Base-by-base conservation (phyloP, 1,140 invertebrate genomes). In the Scaptomyza pallida region DNA sequence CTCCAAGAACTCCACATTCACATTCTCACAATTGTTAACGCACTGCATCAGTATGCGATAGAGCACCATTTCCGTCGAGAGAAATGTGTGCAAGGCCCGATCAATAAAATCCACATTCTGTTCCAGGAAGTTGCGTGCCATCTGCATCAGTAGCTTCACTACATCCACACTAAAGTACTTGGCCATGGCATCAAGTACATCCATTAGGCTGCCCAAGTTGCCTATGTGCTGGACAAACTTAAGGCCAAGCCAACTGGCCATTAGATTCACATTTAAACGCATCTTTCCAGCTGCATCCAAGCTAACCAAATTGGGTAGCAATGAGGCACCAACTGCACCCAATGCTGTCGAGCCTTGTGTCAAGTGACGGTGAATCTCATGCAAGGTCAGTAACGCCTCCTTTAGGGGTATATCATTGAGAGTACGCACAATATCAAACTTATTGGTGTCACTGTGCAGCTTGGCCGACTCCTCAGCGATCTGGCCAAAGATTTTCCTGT, bases 341-440 rank as follows among this genome's bases (percentile, higher is more conserved):
- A 70, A 21, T 3, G 62, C 44, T 5, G 61, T 50, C 1, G 64
- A 51, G 1, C 78, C 74, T 21, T 75, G 56, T 2, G 16, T 37
- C 6, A 90, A 68, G 45, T 89, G 60, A 16, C 41, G 64, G 48
- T 76, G 71, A 1, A 65, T 44, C 6, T 62, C 50, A 26, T 88
- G 81, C 35, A 89, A 41, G 30, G 57, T 72, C 0, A 83, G 68
- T 10, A 90, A 47, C 1, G 43, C 60, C 16, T 90, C 85, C 48
- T 71, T 90, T 2, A 80, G 68, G 8, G 89, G 89, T 52, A 90
- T 90, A 41, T 90, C 81, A 41, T 90, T 90, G 0, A 90, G 63
- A 1, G 78, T 74, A 12, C 89, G 89, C 26, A 90, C 61, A 62
- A 88, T 72, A 64, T 90, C 89, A 8, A 83, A 86, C 23, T 75